These are phyloP conservation scores for Zaprionus nigranus DNA, from an alignment of 1,140 invertebrate genomes.

Conservation along the genomic window DNA sequence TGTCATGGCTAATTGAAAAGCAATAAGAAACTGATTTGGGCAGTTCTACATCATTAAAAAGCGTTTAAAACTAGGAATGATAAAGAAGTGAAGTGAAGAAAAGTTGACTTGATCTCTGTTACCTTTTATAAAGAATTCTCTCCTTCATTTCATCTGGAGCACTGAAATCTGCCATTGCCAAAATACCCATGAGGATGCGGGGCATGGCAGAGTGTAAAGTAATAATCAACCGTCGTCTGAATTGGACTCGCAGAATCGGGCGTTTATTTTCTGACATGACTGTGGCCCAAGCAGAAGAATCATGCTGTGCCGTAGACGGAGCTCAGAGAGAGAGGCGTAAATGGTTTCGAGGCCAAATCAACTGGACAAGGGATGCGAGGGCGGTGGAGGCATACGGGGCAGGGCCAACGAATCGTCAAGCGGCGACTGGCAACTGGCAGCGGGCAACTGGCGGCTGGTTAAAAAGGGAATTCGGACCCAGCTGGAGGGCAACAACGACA, in stretches of 20 bases:
- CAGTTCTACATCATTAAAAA: slow-evolving; percentile 27
- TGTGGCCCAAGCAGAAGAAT: slow-evolving; percentile 59
- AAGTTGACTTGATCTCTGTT: background rate
- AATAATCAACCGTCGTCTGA: slow-evolving; percentile 67
- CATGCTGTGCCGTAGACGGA: slow-evolving; percentile 57
- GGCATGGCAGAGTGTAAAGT: slow-evolving; percentile 36
- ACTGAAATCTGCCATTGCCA: slow-evolving; percentile 2
- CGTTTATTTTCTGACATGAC: slow-evolving; percentile 75
- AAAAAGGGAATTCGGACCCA: slow-evolving; percentile 67
- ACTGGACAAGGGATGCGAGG: slow-evolving; percentile 52
- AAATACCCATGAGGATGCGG: background rate
- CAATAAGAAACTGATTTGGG: slow-evolving; percentile 10
- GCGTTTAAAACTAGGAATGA: background rate
- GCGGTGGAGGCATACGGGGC: slow-evolving; percentile 2
- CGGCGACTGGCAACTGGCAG: slow-evolving; percentile 15
- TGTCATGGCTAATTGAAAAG: slow-evolving; percentile 37
- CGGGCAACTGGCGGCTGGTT: slow-evolving; percentile 54
- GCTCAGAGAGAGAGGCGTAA: slow-evolving; percentile 65
- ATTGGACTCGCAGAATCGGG: slow-evolving; percentile 72
- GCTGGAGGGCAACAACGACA: slow-evolving; percentile 72
- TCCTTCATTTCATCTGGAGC: background rate
- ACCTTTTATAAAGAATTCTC: too few species aligned
- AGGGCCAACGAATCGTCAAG: slow-evolving; percentile 42
- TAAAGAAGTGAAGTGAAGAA: background rate
- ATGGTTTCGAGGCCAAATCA: slow-evolving; percentile 71